Evolutionary conservation across 2,113 vertebrate genomes (phyloP), one percentile per base, ranked within the genome.

Genomic region (Aegotheles bennettii): DNA sequence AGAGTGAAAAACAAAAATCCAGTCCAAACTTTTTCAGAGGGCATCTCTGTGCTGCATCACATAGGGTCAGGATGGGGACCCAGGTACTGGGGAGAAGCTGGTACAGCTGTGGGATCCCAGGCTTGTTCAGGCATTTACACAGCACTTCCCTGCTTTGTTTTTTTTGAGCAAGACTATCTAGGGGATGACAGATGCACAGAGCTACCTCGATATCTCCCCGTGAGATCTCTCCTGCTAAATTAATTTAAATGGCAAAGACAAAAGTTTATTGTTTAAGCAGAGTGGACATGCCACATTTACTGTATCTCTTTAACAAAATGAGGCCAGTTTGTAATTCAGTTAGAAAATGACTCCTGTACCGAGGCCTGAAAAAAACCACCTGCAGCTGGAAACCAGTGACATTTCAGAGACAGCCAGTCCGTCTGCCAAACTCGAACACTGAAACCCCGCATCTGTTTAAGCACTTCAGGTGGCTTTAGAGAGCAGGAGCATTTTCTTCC

Each of bases 361-460:
- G 0, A 71, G 67, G 59, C 63, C 76, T 81, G 84, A 74, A 81
- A 61, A 45, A 92, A 90, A 70, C 68, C 29, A 91, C 91, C 94
- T 89, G 84, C 76, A 96, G 64, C 84, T 87, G 71, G 57, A 89
- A 91, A 47, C 19, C 77, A 54, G 91, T 77, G 91, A 89, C 64
- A 81, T 94, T 92, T 91, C 65, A 70, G 18, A 84, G 60, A 36
- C 60, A 91, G 77, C 40, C 75, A 79, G 51, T 16, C 67, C 60
- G 36, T 8, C 85, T 86, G 94, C 87, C 89, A 77, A 69, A 68
- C 61, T 48, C 11, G 4, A 84, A 75, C 51, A 59, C 51, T 50
- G 51, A 68, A 75, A 75, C 73, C 23, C 45, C 5, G 69, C 45
- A 54, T 50, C 28, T 91, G 50, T 40, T 84, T 51, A 78, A 90